Evolutionary conservation across 2,113 vertebrate species (phyloP), one percentile per base, ranked within the genome.

Genomic region (Hystrix cristata): DNA sequence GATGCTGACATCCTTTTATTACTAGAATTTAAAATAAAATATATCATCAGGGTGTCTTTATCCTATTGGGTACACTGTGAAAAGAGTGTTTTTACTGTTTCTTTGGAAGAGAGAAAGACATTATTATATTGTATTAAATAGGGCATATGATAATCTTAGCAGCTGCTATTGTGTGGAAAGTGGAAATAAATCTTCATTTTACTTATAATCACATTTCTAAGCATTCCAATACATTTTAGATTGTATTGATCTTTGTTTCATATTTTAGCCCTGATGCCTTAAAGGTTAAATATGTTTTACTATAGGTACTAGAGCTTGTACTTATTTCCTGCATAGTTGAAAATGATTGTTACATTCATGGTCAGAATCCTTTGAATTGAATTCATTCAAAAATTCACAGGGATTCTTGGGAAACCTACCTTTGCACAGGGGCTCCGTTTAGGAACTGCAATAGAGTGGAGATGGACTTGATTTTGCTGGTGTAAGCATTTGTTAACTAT

Each of bases 1-100:
- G 95, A 95, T 97, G 84, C 95, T 96, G 95, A 96, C 89, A 96
- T 83, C 96, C n/a, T 80, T 96, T 97, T 97, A 95, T 96, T 87
- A 81, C 65, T 90, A 96, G 92, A 80, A 96, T 27, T 87, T 95
- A 96, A 94, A 95, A 93, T 95, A 95, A 95, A 94, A 82, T 95
- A 83, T 94, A 93, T 96, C 81, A 94, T 78, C 67, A 92, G 34
- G 18, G 43, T 97, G 53, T 87, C 91, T 93, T 83, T 91, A 95
- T 95, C 53, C 38, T 93, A 65, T 81, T 74, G 27, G 31, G 15
- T 85, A 15, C 51, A 76, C 18, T 64, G 25, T 71, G 10, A 25
- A 92, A 94, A 84, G 46, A 83, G 2, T 65, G 31, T 64, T 92
- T 87, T 90, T 80, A 91, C 46, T 55, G 25, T 84, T 60, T 59